These are phyloP conservation scores for Eolophus roseicapilla DNA, from an alignment of 2,113 vertebrate genomes.

Conservation along the genomic window DNA sequence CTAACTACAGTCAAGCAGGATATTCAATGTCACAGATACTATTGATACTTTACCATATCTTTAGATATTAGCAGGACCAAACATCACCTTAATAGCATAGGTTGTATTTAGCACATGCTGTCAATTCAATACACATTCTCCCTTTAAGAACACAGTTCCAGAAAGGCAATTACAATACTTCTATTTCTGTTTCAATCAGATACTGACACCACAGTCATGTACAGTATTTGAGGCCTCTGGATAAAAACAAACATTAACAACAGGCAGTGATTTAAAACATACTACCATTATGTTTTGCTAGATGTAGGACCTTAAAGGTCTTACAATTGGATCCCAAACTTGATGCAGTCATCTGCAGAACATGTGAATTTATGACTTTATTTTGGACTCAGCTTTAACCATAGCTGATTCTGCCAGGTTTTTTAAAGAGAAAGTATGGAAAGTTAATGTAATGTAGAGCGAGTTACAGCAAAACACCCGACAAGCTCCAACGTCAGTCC, in stretches of 20 bases:
- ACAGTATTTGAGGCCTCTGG: background rate
- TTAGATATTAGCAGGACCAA: background rate
- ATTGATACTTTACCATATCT: background rate
- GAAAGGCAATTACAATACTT: background rate
- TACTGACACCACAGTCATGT: background rate
- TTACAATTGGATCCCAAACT: background rate
- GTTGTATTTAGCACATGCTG: background rate
- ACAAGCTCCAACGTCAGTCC: background rate
- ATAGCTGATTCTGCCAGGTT: background rate
- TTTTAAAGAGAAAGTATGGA: background rate
- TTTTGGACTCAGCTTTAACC: background rate
- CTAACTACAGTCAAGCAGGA: background rate
- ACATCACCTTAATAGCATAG: background rate
- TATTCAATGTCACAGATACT: too few relatives aligned
- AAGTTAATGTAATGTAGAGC: background rate
- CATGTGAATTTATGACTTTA: background rate
- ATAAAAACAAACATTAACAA: background rate
- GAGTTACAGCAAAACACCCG: background rate
- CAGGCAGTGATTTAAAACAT: background rate
- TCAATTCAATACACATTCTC: background rate
- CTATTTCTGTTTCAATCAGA: background rate
- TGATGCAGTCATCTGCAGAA: background rate
- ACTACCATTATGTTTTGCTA: background rate
- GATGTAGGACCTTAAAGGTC: background rate
- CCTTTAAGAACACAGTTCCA: background rate